Conservation (phyloP, 2,797 vertebrate genomes). For the Alectoris magna region DNA sequence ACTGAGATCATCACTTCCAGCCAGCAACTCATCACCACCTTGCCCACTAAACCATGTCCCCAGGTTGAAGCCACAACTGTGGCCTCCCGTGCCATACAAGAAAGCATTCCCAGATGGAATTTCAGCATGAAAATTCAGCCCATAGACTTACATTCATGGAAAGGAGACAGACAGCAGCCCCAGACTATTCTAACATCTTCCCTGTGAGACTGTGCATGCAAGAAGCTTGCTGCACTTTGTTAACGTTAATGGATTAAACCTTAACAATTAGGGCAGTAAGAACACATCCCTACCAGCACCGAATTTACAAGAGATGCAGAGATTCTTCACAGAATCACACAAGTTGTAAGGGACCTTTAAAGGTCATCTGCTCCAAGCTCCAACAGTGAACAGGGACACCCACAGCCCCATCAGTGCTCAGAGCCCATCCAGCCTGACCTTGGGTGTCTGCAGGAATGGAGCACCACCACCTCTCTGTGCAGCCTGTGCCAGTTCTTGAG, state of each 20-base stretch:
- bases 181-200: not conserved
- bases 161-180: no score
- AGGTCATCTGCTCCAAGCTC: no score
- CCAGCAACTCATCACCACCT: no score
- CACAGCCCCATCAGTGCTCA: no score
- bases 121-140: not conserved
- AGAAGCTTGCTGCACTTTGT: not conserved
- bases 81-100: fast-evolving
- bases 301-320: not conserved
- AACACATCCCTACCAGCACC: not conserved
- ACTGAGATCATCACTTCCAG: no score
- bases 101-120: not conserved
- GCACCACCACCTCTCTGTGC: no score
- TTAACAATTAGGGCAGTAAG: not conserved
- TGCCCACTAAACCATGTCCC: not conserved
- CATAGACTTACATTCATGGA: fast-evolving
- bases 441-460: no score
- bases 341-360: no score
- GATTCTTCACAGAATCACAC: no score
- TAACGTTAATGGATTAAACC: not conserved
- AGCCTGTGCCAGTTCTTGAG: no score
- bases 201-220: not conserved
- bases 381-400: no score
- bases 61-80: not conserved
- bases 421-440: no score